These are phyloP conservation scores for Fulica atra DNA, from an alignment of 2,113 vertebrate genomes.

Conservation along the genomic window DNA sequence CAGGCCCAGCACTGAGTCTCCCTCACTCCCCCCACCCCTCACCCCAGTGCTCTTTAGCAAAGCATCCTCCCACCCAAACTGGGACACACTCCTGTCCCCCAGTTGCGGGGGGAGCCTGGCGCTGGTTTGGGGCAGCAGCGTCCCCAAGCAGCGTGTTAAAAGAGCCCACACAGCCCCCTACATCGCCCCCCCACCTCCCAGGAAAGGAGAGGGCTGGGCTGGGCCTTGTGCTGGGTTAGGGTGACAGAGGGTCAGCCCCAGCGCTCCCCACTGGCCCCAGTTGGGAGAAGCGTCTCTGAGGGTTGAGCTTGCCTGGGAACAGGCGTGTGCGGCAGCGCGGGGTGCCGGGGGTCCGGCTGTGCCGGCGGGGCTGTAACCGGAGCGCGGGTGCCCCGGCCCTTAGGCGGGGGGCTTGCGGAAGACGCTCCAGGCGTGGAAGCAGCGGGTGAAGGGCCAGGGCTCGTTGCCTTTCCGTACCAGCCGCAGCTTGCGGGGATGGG, in stretches of 20 bases:
- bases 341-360: fast-evolving
- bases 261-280: neutral
- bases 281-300: neutral
- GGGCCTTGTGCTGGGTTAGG: fast-evolving
- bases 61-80: neutral
- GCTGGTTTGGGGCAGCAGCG: neutral
- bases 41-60: neutral
- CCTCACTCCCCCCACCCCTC: neutral
- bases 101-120: neutral
- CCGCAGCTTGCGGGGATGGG: constrained; percentile 88
- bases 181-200: too few species aligned
- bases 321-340: neutral
- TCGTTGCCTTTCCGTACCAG: constrained; percentile 97
- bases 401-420: constrained; percentile 87
- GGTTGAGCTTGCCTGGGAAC: neutral
- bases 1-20: neutral
- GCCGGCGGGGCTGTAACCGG: fast-evolving
- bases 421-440: constrained; percentile 94
- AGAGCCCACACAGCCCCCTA: fast-evolving
- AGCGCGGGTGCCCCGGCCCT: neutral
- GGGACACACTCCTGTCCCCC: neutral
- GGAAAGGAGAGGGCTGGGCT: neutral
- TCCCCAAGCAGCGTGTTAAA: neutral
- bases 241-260: neutral
- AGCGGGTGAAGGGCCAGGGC: constrained; percentile 91